Conservation (phyloP, 2,888 invertebrate species). For the Allygus modestus region DNA sequence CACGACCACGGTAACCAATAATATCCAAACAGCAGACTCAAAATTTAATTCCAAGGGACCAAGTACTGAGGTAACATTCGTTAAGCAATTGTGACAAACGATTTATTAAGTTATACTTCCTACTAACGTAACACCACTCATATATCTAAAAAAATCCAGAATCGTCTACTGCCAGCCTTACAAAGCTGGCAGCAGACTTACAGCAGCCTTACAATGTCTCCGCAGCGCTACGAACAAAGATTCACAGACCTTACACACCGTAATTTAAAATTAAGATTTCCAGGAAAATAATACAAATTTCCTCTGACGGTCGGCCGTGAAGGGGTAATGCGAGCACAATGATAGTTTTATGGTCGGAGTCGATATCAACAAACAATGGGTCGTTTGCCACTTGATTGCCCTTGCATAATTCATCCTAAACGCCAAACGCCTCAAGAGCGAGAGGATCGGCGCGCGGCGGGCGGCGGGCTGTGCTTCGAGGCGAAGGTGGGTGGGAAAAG, state of each 20-base stretch:
- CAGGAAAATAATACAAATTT: conserved; percentile 11
- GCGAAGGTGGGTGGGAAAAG: background rate
- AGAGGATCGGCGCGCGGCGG: background rate
- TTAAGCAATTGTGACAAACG: too few species aligned
- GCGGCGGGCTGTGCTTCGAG: background rate
- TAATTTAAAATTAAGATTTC: conserved; percentile 16
- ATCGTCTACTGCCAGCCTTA: too few species aligned
- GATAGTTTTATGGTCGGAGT: conserved; percentile 34
- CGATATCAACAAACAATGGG: conserved; percentile 35
- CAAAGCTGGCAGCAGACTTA: too few species aligned
- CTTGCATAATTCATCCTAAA: conserved; percentile 45
- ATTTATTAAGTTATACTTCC: too few species aligned
- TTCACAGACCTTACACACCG: background rate
- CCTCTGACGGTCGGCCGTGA: background rate
- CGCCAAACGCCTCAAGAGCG: background rate
- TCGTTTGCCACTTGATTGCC: conserved; percentile 45
- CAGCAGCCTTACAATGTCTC: too few species aligned
- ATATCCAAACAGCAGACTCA: too few species aligned
- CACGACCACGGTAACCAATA: too few species aligned
- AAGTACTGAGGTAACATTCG: too few species aligned
- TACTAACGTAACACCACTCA: too few species aligned
- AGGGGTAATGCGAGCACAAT: background rate
- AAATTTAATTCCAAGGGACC: too few species aligned
- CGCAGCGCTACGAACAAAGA: background rate
- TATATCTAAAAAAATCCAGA: too few species aligned